Evolutionary conservation across 2,797 vertebrate species (phyloP).

Genomic region (Sciaenops ocellatus): DNA sequence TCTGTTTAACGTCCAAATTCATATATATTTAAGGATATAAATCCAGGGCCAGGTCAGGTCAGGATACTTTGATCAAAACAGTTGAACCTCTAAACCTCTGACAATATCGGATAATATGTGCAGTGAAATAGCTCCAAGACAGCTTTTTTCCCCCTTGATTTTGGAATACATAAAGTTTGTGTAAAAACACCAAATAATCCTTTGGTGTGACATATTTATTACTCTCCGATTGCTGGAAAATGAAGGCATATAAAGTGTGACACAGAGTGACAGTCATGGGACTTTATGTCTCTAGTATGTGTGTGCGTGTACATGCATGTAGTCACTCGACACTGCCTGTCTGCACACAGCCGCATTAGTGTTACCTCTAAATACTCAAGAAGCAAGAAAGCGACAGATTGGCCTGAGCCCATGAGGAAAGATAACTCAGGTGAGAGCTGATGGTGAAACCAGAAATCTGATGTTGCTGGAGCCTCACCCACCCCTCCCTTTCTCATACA

Average conservation of each 20-base stretch:
- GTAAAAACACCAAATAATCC: slow-evolving; percentile 14
- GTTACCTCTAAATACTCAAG: neutral
- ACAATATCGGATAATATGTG: slow-evolving; percentile 5
- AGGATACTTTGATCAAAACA: neutral
- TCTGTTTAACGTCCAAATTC: neutral
- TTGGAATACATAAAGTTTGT: neutral
- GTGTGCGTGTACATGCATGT: neutral
- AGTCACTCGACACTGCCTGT: neutral
- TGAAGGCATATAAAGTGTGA: neutral
- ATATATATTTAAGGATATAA: neutral
- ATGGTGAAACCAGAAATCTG: neutral
- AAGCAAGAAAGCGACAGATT: neutral
- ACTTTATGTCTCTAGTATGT: neutral
- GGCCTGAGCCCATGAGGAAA: neutral
- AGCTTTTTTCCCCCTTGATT: neutral
- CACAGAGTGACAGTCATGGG: slow-evolving; percentile 1
- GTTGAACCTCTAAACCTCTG: slow-evolving; percentile 23
- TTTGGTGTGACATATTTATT: neutral
- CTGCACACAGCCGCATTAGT: neutral
- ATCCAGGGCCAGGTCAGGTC: slow-evolving; percentile 8
- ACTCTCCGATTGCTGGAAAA: neutral
- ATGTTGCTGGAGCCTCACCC: neutral
- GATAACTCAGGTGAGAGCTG: neutral
- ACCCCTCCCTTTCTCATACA: neutral
- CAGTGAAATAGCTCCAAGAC: slow-evolving; percentile 6